Base-by-base conservation (phyloP, 1,140 invertebrate genomes). In the Drosophila punjabiensis region DNA sequence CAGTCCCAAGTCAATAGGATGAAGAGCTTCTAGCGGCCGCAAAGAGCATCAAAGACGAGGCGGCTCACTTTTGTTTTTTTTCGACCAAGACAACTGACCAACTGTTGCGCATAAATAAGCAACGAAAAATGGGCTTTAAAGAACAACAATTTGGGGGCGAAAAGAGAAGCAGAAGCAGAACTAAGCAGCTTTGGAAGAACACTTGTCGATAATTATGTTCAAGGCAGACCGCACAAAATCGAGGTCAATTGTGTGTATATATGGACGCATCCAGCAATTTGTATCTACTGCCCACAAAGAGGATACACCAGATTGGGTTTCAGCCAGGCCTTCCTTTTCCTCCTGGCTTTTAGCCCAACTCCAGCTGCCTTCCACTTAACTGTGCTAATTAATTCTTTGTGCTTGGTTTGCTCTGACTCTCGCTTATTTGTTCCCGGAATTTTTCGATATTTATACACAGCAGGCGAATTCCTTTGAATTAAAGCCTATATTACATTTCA, bases 81-180 rank as follows among this genome's bases (percentile, higher is more conserved):
- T 62, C 70, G 30, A 30, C n/a, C 14, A 62, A 74, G 32, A 67
- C 61, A 82, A 80, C 56, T 24, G 70, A 60, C 69, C 85, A 89
- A 89, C 85, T 90, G 86, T 90, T 89, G 85, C 79, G 74, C 85
- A 78, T 89, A 89, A 89, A 89, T 84, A 89, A 81, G 55, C 48
- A 67, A 68, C 37, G 41, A 30, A 83, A 73, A 70, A 69, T 79
- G 52, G 50, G 63, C 67, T 80, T 79, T 79, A 73, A 73, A 68
- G 45, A 75, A 71, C 52, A 84, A 75, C 48, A 71, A 18, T 2
- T 37, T 24, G 28, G 37, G 35, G 24, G 39, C 13, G 20, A 11
- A 43, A 43, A 30, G 20, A 58, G 24, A 24, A 24, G 24, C 24
- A 24, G 59, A 80, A 80, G 50, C 35, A 81, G 47, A 80, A 58